Conservation (phyloP, 2,888 invertebrate genomes). For the Julus scanicus region DNA sequence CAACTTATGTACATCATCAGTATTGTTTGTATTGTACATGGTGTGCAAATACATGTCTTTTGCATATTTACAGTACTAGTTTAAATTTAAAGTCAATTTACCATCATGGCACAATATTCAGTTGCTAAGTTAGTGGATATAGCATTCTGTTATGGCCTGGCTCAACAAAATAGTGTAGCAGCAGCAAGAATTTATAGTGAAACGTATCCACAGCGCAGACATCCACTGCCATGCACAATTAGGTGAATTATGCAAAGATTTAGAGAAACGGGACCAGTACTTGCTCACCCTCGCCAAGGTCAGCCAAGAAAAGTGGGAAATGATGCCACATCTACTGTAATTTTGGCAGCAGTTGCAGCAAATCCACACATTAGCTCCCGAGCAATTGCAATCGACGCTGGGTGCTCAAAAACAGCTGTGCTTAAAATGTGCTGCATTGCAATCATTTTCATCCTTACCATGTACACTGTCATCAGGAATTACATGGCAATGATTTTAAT, state of each 20-base stretch:
- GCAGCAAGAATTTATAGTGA: conserved; percentile 36
- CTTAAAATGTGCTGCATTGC: neutral
- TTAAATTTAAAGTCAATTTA: neutral
- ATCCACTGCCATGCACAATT: conserved; percentile 21
- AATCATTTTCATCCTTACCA: conserved; percentile 38
- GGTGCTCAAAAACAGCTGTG: conserved; percentile 35
- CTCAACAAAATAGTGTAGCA: conserved; percentile 41
- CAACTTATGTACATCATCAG: neutral
- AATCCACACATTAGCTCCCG: conserved; percentile 31
- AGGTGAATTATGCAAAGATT: conserved; percentile 27
- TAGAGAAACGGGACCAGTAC: conserved; percentile 37
- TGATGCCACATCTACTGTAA: conserved; percentile 16
- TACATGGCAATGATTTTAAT: conserved; percentile 15
- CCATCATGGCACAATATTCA: conserved; percentile 43
- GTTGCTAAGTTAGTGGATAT: conserved; percentile 46
- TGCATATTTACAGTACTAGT: too few species aligned
- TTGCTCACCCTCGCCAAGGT: conserved; percentile 46
- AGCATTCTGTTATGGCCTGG: conserved; percentile 30
- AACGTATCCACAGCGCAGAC: conserved; percentile 34
- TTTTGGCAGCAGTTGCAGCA: neutral
- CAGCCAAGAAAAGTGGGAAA: neutral
- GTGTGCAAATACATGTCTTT: conserved; percentile 10
- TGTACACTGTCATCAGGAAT: conserved; percentile 43
- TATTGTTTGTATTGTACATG: conserved; percentile 4
- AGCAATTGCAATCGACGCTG: neutral